Conservation (phyloP, 2,797 vertebrate genomes). For the Hybognathus amarus region DNA sequence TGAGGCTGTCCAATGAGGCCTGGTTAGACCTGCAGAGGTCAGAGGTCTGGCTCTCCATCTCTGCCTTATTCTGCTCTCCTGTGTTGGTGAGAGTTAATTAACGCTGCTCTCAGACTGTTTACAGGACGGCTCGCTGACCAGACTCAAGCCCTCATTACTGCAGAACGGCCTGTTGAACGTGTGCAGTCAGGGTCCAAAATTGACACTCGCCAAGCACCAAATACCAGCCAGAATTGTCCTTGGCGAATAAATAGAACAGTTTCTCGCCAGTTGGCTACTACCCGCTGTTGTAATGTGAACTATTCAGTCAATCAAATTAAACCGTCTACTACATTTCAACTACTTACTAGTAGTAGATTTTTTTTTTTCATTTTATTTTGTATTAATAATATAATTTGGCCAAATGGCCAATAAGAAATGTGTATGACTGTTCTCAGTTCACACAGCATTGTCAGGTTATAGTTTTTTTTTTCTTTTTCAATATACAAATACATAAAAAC, state of each 20-base stretch:
- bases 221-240: slow-evolving; percentile 7
- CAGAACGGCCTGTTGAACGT: slow-evolving; percentile 28
- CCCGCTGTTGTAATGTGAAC: not conserved
- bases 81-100: slow-evolving; percentile 61
- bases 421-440: not conserved
- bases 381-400: not conserved
- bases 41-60: slow-evolving; percentile 43
- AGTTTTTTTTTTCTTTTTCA: too few relatives aligned
- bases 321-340: not conserved
- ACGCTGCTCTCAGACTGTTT: slow-evolving; percentile 54
- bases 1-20: slow-evolving; percentile 74
- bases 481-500: not conserved
- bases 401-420: not conserved
- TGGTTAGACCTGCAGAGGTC: slow-evolving; percentile 58
- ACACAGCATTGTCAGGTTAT: not conserved
- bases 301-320: slow-evolving; percentile 6
- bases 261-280: not conserved
- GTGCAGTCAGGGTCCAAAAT: slow-evolving; percentile 25
- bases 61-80: slow-evolving; percentile 54
- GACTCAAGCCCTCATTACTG: slow-evolving; percentile 75
- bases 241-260: slow-evolving; percentile 13
- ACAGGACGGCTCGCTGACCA: slow-evolving; percentile 60
- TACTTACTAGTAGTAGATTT: too few relatives aligned
- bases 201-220: not conserved
- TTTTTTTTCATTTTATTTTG: not conserved